Conservation (phyloP, 1,140 invertebrate species). For the Penaeus chinensis region DNA sequence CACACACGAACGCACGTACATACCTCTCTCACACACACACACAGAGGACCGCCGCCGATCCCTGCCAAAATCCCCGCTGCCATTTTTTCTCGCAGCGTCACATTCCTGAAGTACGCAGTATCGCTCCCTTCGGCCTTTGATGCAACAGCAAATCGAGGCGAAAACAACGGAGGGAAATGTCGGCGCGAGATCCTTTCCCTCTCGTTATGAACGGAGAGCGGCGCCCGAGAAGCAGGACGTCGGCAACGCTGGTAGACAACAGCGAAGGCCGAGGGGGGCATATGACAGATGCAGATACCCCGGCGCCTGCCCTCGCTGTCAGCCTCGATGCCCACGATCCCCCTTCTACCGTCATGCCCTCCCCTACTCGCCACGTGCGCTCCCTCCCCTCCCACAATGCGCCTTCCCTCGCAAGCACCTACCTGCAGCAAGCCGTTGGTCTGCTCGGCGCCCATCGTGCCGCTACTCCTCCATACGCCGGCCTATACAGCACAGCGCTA, state of each 20-base stretch:
- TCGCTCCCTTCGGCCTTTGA: too few species aligned
- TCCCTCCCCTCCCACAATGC: not conserved
- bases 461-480: not conserved
- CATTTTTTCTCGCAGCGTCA: too few species aligned
- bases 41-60: too few species aligned
- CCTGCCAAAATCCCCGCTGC: too few species aligned
- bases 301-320: not conserved
- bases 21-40: not conserved
- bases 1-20: not conserved
- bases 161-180: too few species aligned
- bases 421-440: constrained; percentile 48
- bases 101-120: too few species aligned
- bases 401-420: not conserved
- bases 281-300: not conserved
- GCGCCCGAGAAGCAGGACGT: not conserved
- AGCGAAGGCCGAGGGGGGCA: not conserved
- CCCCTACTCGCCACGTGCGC: not conserved
- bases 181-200: too few species aligned
- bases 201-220: too few species aligned
- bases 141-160: too few species aligned
- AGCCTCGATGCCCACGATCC: not conserved
- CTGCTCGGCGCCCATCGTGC: constrained; percentile 47
- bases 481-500: not conserved
- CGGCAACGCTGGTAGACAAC: not conserved
- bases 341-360: not conserved